Conservation (phyloP, 1,140 invertebrate species). For the Eupeodes corollae region DNA sequence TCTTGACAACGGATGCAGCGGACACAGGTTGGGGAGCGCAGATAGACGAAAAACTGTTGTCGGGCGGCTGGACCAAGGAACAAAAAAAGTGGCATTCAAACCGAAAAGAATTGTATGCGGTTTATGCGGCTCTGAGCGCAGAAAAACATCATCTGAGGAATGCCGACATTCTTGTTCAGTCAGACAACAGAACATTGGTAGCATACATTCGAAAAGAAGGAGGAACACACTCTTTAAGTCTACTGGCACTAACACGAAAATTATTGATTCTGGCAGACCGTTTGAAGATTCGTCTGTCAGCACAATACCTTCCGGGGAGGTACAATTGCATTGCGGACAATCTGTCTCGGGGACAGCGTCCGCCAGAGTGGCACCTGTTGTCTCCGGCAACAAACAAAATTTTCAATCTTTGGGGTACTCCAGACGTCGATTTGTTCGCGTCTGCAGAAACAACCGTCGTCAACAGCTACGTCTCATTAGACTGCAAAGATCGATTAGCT, state of each 20-base stretch:
- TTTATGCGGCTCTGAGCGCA: slow-evolving; percentile 16
- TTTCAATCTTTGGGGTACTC: slow-evolving; percentile 23
- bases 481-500: slow-evolving; percentile 16
- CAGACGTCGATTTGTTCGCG: slow-evolving; percentile 30
- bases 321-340: slow-evolving; percentile 27
- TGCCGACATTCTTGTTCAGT: slow-evolving; percentile 19
- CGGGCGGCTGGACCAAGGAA: slow-evolving; percentile 12
- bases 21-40: slow-evolving; percentile 19
- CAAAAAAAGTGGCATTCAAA: slow-evolving; percentile 23
- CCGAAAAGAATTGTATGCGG: slow-evolving; percentile 22
- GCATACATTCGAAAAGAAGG: slow-evolving; percentile 27
- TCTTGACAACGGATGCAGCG: slow-evolving; percentile 25
- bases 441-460: slow-evolving; percentile 22
- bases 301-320: slow-evolving; percentile 17
- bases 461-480: slow-evolving; percentile 18
- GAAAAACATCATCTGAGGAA: slow-evolving; percentile 7
- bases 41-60: slow-evolving; percentile 10
- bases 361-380: slow-evolving; percentile 31
- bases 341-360: slow-evolving; percentile 15
- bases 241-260: slow-evolving; percentile 20
- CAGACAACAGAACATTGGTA: slow-evolving; percentile 32
- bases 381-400: slow-evolving; percentile 13
- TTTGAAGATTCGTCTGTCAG: slow-evolving; percentile 14
- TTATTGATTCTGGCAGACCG: slow-evolving; percentile 17
- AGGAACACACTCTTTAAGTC: slow-evolving; percentile 21